Base-by-base conservation (phyloP, 2,888 invertebrate genomes). In the Drosophila subquinaria region DNA sequence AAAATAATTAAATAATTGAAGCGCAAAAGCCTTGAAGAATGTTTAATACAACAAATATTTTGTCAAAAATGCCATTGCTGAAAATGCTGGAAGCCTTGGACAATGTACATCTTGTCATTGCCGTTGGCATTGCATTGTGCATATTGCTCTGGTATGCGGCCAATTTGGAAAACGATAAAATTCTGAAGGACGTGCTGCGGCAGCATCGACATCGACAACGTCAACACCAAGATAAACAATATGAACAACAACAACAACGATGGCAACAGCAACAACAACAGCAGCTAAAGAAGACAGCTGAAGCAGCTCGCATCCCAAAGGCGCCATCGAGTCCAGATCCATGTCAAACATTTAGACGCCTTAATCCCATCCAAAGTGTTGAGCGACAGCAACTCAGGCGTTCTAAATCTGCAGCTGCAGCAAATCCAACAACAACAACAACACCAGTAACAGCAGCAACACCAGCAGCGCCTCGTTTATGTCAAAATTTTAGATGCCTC, bases 341-440 rank as follows among this genome's bases (percentile, higher is more conserved):
- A 15, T 36, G 30, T n/a, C 59, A 55, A 17, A 3, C 56, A 45
- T 45, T 51, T 20, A 9, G 13, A 23, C 40, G n/a, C 17, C 56
- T 42, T 33, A 69, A 73, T 68, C 61, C 60, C 38, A 42, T 47
- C 4, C 63, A 61, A 27, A 63, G 63, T 47, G 55, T 67, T 62
- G 75, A 75, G 51, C 30, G 56, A 11, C 53, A 62, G 53, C 57
- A 20, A 5, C 57, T 35, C n/a, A 63, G n/a, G 27, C 48, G n/a
- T 17, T 43, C 30, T 0, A 20, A 69, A 35, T 20, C 57, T 42
- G 30, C 40, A 15, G 43, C 15, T 20, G 35, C 43, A 36, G 10
- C 30, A 48, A 51, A 33, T 4, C 9, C 33, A 17, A 27, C 47
- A 45, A 27, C 17, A 17, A 17, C 45, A 30, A 30, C 43, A 4